These are phyloP conservation scores for Polypedilum pembai DNA, from an alignment of 1,140 invertebrate genomes.

Conservation along the genomic window DNA sequence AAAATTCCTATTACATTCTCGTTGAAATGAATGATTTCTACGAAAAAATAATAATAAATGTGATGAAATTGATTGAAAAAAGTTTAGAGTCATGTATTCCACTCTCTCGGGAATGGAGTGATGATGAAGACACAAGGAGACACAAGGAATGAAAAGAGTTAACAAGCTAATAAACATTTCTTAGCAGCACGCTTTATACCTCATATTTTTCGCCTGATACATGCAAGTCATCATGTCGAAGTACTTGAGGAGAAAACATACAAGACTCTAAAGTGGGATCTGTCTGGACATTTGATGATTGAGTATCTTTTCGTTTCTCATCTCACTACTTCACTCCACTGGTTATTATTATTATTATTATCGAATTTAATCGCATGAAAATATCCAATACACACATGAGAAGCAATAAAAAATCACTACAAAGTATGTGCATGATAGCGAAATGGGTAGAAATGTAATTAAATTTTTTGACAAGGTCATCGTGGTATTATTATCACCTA, in stretches of 20 bases:
- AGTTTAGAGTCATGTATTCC: too few species aligned
- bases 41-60: too few species aligned
- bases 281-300: slow-evolving; percentile 11
- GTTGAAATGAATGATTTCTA: too few species aligned
- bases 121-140: too few species aligned
- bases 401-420: neutral
- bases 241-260: neutral
- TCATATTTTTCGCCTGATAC: neutral
- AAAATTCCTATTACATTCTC: too few species aligned
- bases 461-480: slow-evolving; percentile 13
- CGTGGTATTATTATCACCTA: neutral
- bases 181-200: slow-evolving; percentile 1
- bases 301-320: neutral
- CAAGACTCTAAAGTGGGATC: slow-evolving; percentile 5
- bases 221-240: slow-evolving; percentile 16
- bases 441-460: neutral
- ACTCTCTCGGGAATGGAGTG: too few species aligned
- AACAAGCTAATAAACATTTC: slow-evolving; percentile 18
- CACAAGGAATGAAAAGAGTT: neutral
- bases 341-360: too few species aligned
- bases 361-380: too few species aligned
- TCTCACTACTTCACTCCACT: too few species aligned
- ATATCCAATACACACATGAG: too few species aligned
- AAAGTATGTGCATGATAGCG: neutral
- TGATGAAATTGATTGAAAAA: too few species aligned